These are phyloP conservation scores for Leptodirus hochenwartii DNA, from an alignment of 2,888 invertebrate genomes.

Conservation along the genomic window DNA sequence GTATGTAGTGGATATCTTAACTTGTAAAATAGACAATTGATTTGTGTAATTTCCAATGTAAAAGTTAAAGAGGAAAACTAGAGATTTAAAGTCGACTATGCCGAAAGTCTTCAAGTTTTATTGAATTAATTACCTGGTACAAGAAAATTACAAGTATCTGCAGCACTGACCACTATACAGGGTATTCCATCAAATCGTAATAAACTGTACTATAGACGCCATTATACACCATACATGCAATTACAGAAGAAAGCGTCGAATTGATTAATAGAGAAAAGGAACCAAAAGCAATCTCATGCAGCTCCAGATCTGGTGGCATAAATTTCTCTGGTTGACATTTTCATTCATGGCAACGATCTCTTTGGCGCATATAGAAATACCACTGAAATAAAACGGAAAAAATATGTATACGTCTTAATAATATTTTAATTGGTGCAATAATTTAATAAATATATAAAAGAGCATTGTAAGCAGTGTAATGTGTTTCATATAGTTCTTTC, in stretches of 20 bases:
- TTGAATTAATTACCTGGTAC: slow-evolving; percentile 40
- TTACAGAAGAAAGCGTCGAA: slow-evolving; percentile 35
- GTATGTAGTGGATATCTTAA: too few relatives aligned
- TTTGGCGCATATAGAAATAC: slow-evolving; percentile 47
- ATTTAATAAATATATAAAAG: too few relatives aligned
- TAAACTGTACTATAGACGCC: slow-evolving; percentile 48
- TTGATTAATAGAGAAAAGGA: slow-evolving; percentile 35
- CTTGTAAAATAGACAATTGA: too few relatives aligned
- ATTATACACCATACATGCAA: slow-evolving; percentile 48
- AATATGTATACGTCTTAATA: not conserved
- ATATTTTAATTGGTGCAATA: too few relatives aligned
- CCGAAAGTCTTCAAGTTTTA: too few relatives aligned
- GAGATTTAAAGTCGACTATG: too few relatives aligned
- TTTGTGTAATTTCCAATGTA: too few relatives aligned
- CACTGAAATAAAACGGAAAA: slow-evolving; percentile 30
- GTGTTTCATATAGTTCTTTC: too few relatives aligned
- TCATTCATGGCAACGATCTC: slow-evolving; percentile 45
- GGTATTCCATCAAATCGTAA: slow-evolving; percentile 35
- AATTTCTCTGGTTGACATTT: slow-evolving; percentile 56
- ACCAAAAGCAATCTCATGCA: slow-evolving; percentile 48
- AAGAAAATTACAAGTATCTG: slow-evolving; percentile 47
- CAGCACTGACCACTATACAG: slow-evolving; percentile 44
- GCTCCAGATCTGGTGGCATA: slow-evolving; percentile 44
- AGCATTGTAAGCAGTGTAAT: too few relatives aligned
- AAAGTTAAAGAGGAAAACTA: too few relatives aligned